Evolutionary conservation across 2,113 vertebrate species (phyloP), one percentile per base, ranked within the genome.

Genomic region (Scytalopus superciliaris): DNA sequence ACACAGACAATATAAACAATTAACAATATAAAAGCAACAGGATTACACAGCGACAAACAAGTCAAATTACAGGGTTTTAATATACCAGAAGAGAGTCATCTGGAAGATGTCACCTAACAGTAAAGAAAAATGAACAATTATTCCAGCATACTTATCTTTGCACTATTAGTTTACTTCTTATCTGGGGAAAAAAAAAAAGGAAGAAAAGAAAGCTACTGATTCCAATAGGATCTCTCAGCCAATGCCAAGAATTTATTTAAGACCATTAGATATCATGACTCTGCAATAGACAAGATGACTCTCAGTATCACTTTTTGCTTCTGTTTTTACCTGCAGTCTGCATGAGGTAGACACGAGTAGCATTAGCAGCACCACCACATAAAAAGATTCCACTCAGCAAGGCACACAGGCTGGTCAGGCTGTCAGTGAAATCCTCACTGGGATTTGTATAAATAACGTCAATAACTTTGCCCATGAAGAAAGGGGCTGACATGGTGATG

Each of bases 401-500:
- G 86, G 98, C 94, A 90, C 99, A 99, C 50, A 99, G 95, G 9
- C 90, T 98, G 14, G 98, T 98, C 59, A 99, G 97, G 75, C 97
- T 98, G 63, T 88, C 92, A 1, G 93, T 88, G 92, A 98, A 98
- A 18, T 99, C 98, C 56, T 96, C 98, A 1, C 95, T 24, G 44
- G 98, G 97, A 94, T 97, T 96, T 31, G 98, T 97, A 92, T 99
- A 99, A 94, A 99, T 99, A 66, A 99, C 97, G 59, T 99, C 99
- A 7, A 99, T 99, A 82, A 99, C 98, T 97, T 96, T 98, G 37
- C 99, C 99, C 97, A 99, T 96, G 96, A 99, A 98, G 96, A 99
- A 99, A 9, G 99, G 99, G 8, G 99, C 99, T 1, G 99, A 99
- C 99, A 99, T 99, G 28, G 99, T 99, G 79, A 99, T 98, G 42